Evolutionary conservation across 2,888 invertebrate genomes (phyloP), one percentile per base, ranked within the genome.

Genomic region (Clusia tigrina): DNA sequence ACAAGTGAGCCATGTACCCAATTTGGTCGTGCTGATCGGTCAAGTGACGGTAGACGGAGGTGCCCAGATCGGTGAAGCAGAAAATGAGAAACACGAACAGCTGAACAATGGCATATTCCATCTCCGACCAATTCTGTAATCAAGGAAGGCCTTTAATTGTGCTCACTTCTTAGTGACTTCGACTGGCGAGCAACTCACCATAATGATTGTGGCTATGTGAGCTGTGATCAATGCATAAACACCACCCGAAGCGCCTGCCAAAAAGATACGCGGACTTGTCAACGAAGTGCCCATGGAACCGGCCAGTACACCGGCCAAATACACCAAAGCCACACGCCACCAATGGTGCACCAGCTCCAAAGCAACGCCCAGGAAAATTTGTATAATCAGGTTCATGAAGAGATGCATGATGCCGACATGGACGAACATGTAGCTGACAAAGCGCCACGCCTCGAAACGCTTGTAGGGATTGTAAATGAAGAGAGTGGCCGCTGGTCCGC

Each of bases 341-440:
- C 95, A 95, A 70, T 91, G 90, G 83, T 98, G 98, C 1, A 98
- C 97, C 90, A 98, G 91, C 85, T 99, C 98, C 66, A 99, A 84
- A 0, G 98, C 96, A 10, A 97, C 89, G 0, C 98, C 98, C 62
- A 99, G 87, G 82, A 97, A 87, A 64, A 98, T 86, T 83, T 98
- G 98, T 65, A 97, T 94, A 59, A 95, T 84, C 23, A 97, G 86
- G 83, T 99, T 98, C 77, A 95, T 94, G 67, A 94, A 85, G 38
- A 98, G 86, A 82, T 99, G 98, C 78, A 93, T 89, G 54, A 90
- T 88, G 57, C 96, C 96, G 66, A 95, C 92, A 83, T 98, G 98
- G 23, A 98, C 94, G 80, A 98, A 91, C 95, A 97, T 97, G 80
- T 99, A 99, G 1, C 94, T 92, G 54, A 96, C 74, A 81, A 91